These are phyloP conservation scores for Turritopsis dohrnii DNA, from an alignment of 30 jellyfish, hydroid and myxozoan genomes.

Conservation along the genomic window DNA sequence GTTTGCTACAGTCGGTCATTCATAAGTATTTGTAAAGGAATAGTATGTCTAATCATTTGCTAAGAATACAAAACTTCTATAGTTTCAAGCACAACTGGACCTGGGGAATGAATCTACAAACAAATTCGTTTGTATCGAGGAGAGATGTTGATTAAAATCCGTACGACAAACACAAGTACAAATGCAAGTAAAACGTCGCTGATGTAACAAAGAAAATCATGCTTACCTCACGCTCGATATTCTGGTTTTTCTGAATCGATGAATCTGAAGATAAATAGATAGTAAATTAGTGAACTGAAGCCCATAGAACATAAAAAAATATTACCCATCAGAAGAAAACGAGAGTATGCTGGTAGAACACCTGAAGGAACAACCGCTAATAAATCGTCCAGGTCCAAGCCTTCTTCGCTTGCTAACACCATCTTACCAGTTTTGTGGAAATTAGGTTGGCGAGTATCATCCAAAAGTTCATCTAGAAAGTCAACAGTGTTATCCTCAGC, in stretches of 20 bases:
- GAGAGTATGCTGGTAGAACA: not conserved
- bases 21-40: no score
- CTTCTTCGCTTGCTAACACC: not conserved
- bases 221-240: not conserved
- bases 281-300: no score
- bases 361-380: not conserved
- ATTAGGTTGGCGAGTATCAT: not conserved
- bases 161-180: no score
- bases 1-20: no score
- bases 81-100: no score
- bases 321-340: not conserved
- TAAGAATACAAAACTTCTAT: no score
- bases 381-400: not conserved
- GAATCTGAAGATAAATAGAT: not conserved
- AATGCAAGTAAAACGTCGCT: no score
- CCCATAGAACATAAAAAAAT: no score
- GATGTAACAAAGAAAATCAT: not conserved
- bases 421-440: not conserved
- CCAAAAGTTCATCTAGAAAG: not conserved
- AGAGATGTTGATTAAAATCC: no score
- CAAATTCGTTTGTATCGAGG: no score
- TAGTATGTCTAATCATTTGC: no score
- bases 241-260: not conserved
- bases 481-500: not conserved
- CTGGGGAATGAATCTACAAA: no score